These are phyloP conservation scores for Ciconia boyciana DNA, from an alignment of 2,113 vertebrate species.

Conservation along the genomic window DNA sequence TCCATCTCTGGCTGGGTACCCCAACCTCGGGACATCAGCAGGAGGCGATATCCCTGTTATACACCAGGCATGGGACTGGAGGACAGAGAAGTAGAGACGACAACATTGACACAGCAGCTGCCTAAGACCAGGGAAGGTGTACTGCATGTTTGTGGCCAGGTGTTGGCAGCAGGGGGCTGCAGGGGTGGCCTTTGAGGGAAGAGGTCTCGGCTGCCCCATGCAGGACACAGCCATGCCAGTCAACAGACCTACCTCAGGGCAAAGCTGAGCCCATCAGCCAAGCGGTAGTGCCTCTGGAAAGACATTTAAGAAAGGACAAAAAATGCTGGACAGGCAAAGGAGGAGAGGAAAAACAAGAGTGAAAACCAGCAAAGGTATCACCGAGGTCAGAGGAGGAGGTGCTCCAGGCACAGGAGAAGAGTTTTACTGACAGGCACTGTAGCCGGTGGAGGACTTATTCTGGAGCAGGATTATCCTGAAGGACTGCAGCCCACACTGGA, in stretches of 20 bases:
- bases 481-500: background rate
- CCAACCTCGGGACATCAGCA: background rate
- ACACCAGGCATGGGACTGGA: background rate
- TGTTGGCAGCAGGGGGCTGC: background rate
- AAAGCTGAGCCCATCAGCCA: background rate
- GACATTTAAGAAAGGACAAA: background rate
- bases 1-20: accelerated
- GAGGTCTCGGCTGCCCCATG: accelerated
- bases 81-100: background rate
- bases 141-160: background rate
- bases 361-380: background rate
- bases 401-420: background rate
- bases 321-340: background rate
- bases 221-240: background rate
- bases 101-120: background rate
- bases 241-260: background rate
- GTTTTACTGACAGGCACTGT: background rate
- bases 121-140: background rate
- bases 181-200: background rate
- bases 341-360: background rate
- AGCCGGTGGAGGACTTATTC: background rate
- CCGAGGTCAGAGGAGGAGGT: background rate
- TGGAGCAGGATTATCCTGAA: background rate
- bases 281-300: background rate
- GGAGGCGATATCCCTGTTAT: background rate